Percentiles rank a stretch among this genome's conserved stretches.
phyloP scores from a whole-genome alignment of 2,113 vertebrate genomes.

The Bufo gargarizans region DNA sequence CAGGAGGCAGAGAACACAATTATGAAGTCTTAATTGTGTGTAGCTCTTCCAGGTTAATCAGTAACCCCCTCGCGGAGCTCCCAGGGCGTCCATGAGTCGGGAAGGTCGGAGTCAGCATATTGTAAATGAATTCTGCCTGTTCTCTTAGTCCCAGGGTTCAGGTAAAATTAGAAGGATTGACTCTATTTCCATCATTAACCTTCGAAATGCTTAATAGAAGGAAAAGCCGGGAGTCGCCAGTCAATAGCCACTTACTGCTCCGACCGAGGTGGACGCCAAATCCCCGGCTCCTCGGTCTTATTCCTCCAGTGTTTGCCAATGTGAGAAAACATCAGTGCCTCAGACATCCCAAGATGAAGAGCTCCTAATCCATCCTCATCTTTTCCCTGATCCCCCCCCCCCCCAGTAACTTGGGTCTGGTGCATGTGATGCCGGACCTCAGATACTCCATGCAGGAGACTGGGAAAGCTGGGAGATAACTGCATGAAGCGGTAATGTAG shows the following conservation, averaged over 20 bases:
- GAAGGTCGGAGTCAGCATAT: conserved; percentile 65
- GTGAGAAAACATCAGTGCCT: not conserved
- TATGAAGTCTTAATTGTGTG: conserved; percentile 55
- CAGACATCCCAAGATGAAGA: not conserved
- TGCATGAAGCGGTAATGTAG: too few relatives aligned
- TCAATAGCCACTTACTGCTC: conserved; percentile 42
- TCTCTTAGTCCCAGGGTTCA: conserved; percentile 62
- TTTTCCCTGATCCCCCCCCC: not conserved
- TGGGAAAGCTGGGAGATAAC: too few relatives aligned
- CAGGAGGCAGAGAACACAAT: not conserved
- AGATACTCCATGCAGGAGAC: too few relatives aligned
- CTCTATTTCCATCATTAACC: conserved; percentile 63
- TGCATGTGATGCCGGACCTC: not conserved
- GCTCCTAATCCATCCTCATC: not conserved
- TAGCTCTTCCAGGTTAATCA: conserved; percentile 65
- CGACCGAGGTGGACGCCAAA: not conserved
- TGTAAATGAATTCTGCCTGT: conserved; percentile 68
- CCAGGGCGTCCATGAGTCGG: conserved; percentile 61
- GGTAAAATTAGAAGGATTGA: conserved; percentile 63
- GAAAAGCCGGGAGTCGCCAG: conserved; percentile 16
- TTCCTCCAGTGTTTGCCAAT: not conserved
- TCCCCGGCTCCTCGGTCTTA: not conserved
- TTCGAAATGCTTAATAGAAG: conserved; percentile 44
- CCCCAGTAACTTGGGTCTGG: not conserved
- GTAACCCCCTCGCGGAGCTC: conserved; percentile 60